Percentiles rank a stretch among this genome's conserved stretches.
Evolutionary conservation across 2,797 vertebrate species (phyloP).

Genomic region (Phalloptychus januarius): DNA sequence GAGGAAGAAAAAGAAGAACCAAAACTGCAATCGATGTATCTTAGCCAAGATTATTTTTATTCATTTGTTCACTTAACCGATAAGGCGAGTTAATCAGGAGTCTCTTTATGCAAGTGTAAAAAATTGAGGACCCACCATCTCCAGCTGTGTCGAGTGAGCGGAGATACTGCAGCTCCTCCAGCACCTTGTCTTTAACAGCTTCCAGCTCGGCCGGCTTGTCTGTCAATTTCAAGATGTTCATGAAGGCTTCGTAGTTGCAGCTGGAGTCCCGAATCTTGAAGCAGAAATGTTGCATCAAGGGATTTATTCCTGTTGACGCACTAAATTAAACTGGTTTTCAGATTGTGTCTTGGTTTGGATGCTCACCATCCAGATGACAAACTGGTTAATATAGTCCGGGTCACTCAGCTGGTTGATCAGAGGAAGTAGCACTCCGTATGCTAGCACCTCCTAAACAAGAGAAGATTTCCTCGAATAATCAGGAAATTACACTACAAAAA

Average conservation of each 20-base stretch:
- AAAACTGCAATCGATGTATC: constrained; percentile 2
- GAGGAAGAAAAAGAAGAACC: constrained; percentile 11
- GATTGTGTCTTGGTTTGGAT: background rate
- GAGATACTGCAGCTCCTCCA: constrained; percentile 96
- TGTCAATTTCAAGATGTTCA: constrained; percentile 99
- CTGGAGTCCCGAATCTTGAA: constrained; percentile 93
- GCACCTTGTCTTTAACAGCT: constrained; percentile 96
- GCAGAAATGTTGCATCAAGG: constrained; percentile 13
- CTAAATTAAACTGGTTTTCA: background rate
- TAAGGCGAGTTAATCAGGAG: background rate
- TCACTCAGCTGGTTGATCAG: constrained; percentile 98
- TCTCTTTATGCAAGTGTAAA: constrained; percentile 23
- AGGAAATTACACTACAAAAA: constrained; percentile 9
- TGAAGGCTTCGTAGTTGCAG: constrained; percentile 99
- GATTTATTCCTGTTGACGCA: background rate
- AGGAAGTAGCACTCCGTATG: constrained; percentile 95
- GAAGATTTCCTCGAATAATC: constrained; percentile 8
- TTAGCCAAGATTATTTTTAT: background rate
- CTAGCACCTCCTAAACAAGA: constrained; percentile 90
- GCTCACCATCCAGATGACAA: constrained; percentile 99
- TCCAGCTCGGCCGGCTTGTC: constrained; percentile 93
- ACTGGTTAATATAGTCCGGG: constrained; percentile 99
- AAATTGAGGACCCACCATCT: constrained; percentile 84
- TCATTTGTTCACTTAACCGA: background rate
- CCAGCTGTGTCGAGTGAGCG: constrained; percentile 96